Evolutionary conservation across 1,140 invertebrate genomes (phyloP), one percentile per base, ranked within the genome.

Genomic region (Yoshiicerus persimilis): DNA sequence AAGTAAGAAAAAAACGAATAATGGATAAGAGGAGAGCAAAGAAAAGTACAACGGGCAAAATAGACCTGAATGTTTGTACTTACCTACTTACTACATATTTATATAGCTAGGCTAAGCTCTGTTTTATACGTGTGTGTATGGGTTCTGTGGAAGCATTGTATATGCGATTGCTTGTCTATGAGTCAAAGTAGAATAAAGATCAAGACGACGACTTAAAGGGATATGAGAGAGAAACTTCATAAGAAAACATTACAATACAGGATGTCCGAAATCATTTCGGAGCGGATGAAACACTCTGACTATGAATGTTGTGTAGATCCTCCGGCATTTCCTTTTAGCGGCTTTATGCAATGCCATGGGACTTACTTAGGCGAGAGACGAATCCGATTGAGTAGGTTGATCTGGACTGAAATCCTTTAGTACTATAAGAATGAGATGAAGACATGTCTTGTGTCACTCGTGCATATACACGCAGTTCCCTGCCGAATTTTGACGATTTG

Each of bases 211-310:
- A 80, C 75, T 80, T 80, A 80, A 36, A 38, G 30, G 30, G 75
- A 34, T 36, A 36, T n/a, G 32, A 80, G 75, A 38, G 32, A 80
- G 75, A 38, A 80, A 38, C 75, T 80, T 80, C 32, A 38, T 80
- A 36, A 80, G 32, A 80, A 80, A 80, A 80, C 34, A 38, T 34
- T 80, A 32, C 75, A 47, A 62, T 85, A 56, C 83, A 85, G 83
- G 83, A 85, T 85, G 83, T 85, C 83, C 83, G 83, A 85, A 62
- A 85, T 47, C 83, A 85, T 85, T 85, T 85, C 83, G 39, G 83
- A 85, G 83, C 83, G 83, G 83, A 85, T 85, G 83, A 85, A 85
- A 56, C 83, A 85, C 83, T 85, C 83, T 27, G 83, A 25, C 83
- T 85, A 85, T 85, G 83, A 85, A 85, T 85, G 75, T 80, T 38